Base-by-base conservation (phyloP, 2,113 vertebrate species). In the Morone chrysops region DNA sequence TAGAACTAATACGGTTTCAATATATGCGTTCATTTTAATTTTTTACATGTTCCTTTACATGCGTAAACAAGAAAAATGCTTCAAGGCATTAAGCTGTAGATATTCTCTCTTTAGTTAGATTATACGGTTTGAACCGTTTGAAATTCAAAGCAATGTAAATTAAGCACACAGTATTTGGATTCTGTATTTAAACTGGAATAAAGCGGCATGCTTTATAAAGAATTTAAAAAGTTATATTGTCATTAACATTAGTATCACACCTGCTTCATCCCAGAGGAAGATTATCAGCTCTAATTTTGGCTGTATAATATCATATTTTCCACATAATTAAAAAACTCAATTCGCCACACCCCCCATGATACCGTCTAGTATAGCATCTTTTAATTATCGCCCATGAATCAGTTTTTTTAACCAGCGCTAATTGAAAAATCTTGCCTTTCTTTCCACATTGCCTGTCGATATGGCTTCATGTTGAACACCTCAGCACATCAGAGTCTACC, bases 401-500 rank as follows among this genome's bases (percentile, higher is more conserved):
- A 20, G 0, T 63, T 71, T 82, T 81, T 78, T 14, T 4, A 56
- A 68, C 6, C 0, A 43, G 17, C 16, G 1, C 54, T 51, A 75
- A 79, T 78, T 84, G 17, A 85, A 87, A 85, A 70, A 56, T 68
- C 13, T 16, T 50, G 6, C 9, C 0, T 65, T 68, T 68, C 61
- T 38, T 7, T 47, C 25, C 6, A 45, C 31, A 51, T 48, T 17
- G 36, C 41, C 31, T 75, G 9, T 79, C 5, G 8, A 60, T 60
- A 22, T 60, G 45, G 73, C 53, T 78, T 57, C 60, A 17, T 51
- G 83, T 74, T 22, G 82, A 85, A 77, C 71, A 59, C 71, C 79
- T 82, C 53, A 71, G 80, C 69, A 80, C 80, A 89, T 87, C 80
- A 80, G 79, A 70, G 75, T 76, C 70, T 22, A 72, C 77, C 76